Evolutionary conservation across 2,888 invertebrate species (phyloP).

Genomic region (Coecobrya sp.): DNA sequence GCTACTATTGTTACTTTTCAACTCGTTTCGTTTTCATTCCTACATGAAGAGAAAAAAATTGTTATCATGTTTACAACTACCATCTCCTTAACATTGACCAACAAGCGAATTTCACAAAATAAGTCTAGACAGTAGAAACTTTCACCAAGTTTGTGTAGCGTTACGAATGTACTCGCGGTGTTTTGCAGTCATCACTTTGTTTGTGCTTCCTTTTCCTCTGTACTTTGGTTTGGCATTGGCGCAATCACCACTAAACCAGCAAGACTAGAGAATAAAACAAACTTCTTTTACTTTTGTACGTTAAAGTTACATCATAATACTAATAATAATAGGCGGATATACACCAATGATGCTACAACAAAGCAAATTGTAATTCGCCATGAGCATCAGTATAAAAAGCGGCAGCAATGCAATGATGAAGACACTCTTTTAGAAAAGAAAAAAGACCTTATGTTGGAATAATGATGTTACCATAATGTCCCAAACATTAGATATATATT

Average conservation of each 20-base stretch:
- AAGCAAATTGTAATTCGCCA: not conserved
- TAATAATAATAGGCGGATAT: not conserved
- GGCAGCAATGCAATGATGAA: conserved; percentile 3
- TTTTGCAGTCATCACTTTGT: not conserved
- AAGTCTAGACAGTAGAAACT: conserved; percentile 10
- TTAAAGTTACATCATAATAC: not conserved
- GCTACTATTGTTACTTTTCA: not conserved
- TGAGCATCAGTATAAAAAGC: not conserved
- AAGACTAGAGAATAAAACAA: not conserved
- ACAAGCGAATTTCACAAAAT: not conserved
- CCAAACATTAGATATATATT: conserved; percentile 19
- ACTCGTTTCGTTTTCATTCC: not conserved
- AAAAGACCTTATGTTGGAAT: conserved; percentile 47
- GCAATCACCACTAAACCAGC: not conserved
- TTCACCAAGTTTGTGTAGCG: conserved; percentile 3
- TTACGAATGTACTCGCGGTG: not conserved
- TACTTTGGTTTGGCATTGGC: conserved; percentile 5
- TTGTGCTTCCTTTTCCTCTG: not conserved
- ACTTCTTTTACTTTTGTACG: not conserved
- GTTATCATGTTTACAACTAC: not conserved
- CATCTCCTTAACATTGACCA: conserved; percentile 6
- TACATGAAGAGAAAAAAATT: not conserved
- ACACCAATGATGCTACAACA: not conserved
- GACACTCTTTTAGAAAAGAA: conserved; percentile 17
- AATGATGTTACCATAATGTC: conserved; percentile 69